Evolutionary conservation across 1,140 invertebrate genomes (phyloP).

Genomic region (Melipona quadrifasciata): DNA sequence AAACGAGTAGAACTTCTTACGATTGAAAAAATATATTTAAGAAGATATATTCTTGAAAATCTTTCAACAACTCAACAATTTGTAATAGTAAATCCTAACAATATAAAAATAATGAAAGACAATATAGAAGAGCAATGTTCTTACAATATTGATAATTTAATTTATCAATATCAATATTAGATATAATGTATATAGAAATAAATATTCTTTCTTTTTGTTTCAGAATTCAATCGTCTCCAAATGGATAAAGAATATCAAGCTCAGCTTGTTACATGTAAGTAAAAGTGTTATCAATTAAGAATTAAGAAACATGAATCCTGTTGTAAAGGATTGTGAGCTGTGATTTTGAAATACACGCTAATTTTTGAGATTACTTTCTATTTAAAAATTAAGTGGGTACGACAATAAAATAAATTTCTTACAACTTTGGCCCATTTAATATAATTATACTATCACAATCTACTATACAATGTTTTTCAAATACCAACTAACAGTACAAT

Average conservation of each 20-base stretch:
- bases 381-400: neutral
- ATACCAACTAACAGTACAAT: slow-evolving; percentile 71
- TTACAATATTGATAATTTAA: neutral
- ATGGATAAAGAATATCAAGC: slow-evolving; percentile 61
- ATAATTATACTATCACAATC: slow-evolving; percentile 76
- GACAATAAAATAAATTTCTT: slow-evolving; percentile 49
- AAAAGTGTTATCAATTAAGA: slow-evolving; percentile 66
- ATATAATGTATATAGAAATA: neutral
- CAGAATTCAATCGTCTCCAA: slow-evolving; percentile 56
- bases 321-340: slow-evolving; percentile 61
- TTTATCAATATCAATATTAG: neutral
- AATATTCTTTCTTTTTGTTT: slow-evolving; percentile 9
- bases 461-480: slow-evolving; percentile 76
- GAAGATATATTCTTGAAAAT: slow-evolving; percentile 18
- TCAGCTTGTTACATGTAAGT: slow-evolving; percentile 61
- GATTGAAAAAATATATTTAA: slow-evolving; percentile 51
- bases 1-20: slow-evolving; percentile 54
- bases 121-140: neutral
- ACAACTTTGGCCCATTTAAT: slow-evolving; percentile 76
- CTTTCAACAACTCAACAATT: neutral
- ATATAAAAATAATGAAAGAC: neutral
- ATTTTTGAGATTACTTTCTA: neutral
- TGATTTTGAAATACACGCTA: neutral
- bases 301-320: slow-evolving; percentile 62
- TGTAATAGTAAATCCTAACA: neutral